Evolutionary conservation across 2,888 invertebrate genomes (phyloP), one percentile per base, ranked within the genome.

Genomic region (Pecten maximus): DNA sequence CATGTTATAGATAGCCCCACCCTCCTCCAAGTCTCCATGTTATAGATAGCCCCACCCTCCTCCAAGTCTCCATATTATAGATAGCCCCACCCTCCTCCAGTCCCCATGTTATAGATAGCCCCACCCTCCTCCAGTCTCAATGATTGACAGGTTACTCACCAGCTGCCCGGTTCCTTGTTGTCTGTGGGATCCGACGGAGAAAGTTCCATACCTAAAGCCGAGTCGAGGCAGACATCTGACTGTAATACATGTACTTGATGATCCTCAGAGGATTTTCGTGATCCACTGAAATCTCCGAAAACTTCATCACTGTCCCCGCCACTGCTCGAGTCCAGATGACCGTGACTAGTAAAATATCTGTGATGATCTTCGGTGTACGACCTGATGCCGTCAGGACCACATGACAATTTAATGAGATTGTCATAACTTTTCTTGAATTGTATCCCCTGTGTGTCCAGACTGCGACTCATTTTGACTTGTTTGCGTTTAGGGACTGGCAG

Each of bases 291-390:
- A 50, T 94, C 92, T 12, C 92, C 93, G 88, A 94, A 94, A 39
- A 94, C 93, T 60, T 95, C 95, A 90, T 94, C 94, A 88, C 94
- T 94, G 40, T 89, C 89, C 23, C 50, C 90, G 16, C 90, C 90
- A 86, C 91, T 91, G n/a, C 90, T 90, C 15, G 88, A 88, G 28
- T 88, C 88, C 10, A 60, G 87, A 12, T 74, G 74, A 74, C 74
- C 35, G 28, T 28, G 74, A 74, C 74, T 16, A 35, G 74, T 74
- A 35, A 35, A 74, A 35, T 74, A 74, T 16, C 74, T 28, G 74
- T 74, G 74, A 12, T 15, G 74, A 35, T 74, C 74, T 8, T 74
- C 74, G 35, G 35, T 10, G 74, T 74, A 74, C 12, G 74, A 74
- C 12, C 74, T 2, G 35, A 74, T 35, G 35, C 74, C 35, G 35